These are phyloP conservation scores for Trissolcus japonicus DNA, from an alignment of 2,888 invertebrate genomes.

Conservation along the genomic window DNA sequence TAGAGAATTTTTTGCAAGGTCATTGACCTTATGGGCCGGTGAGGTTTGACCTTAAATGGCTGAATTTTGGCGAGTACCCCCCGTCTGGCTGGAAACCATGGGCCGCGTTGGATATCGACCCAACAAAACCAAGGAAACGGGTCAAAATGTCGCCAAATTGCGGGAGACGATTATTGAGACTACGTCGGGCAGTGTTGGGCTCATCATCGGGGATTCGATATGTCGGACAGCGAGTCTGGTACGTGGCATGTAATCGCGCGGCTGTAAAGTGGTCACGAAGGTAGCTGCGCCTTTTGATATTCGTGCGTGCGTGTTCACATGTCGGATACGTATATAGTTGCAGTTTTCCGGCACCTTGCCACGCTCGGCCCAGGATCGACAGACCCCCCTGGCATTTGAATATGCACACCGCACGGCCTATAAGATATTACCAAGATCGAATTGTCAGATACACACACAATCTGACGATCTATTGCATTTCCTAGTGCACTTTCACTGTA, in stretches of 20 bases:
- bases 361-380: constrained; percentile 20
- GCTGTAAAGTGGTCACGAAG: constrained; percentile 58
- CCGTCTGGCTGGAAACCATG: too few relatives aligned
- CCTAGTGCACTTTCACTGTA: constrained; percentile 29
- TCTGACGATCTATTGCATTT: constrained; percentile 34
- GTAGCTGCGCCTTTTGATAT: constrained; percentile 31
- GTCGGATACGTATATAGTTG: constrained; percentile 53
- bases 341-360: constrained; percentile 58
- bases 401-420: constrained; percentile 22
- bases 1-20: too few relatives aligned
- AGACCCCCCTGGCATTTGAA: constrained; percentile 19
- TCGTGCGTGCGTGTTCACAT: constrained; percentile 56
- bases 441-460: constrained; percentile 33
- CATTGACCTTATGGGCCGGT: too few relatives aligned
- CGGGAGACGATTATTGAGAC: constrained; percentile 49
- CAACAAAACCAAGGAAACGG: constrained; percentile 69
- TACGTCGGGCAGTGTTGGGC: constrained; percentile 58
- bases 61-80: too few relatives aligned
- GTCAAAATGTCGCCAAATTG: constrained; percentile 67
- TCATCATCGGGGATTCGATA: constrained; percentile 61
- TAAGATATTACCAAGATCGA: constrained; percentile 34
- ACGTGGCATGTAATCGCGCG: constrained; percentile 41
- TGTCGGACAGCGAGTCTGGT: constrained; percentile 69
- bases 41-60: too few relatives aligned
- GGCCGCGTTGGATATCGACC: constrained; percentile 62